Evolutionary conservation across 2,888 invertebrate species (phyloP).

Genomic region (Melanotus villosus): DNA sequence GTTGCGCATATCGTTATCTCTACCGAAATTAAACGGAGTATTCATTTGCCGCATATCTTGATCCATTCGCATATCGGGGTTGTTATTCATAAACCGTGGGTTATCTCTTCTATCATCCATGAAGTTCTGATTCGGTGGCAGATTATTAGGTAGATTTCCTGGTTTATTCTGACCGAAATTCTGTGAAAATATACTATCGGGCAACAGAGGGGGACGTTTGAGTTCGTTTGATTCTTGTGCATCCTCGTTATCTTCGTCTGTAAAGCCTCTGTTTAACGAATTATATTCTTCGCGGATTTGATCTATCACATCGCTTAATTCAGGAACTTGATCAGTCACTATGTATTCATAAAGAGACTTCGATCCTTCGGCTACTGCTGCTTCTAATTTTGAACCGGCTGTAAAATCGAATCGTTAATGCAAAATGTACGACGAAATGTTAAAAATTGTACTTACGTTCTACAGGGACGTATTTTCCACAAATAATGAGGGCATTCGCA

Average conservation of each 20-base stretch:
- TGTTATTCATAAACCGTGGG: conserved; percentile 31
- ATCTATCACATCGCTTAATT: conserved; percentile 84
- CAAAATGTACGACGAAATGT: no score
- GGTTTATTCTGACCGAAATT: conserved; percentile 13
- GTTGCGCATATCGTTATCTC: conserved; percentile 57
- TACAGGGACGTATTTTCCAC: conserved; percentile 86
- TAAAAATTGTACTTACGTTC: conserved; percentile 79
- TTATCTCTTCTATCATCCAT: conserved; percentile 8
- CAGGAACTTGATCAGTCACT: conserved; percentile 85
- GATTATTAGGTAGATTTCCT: not conserved
- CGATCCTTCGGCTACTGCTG: conserved; percentile 83
- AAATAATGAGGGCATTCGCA: conserved; percentile 79
- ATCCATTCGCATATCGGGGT: conserved; percentile 56
- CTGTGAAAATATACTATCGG: conserved; percentile 20
- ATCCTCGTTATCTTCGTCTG: conserved; percentile 66
- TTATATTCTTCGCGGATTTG: conserved; percentile 73
- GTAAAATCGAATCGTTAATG: no score
- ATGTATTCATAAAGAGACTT: conserved; percentile 84
- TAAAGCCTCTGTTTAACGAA: conserved; percentile 66
- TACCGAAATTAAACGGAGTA: conserved; percentile 17
- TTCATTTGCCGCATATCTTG: conserved; percentile 60
- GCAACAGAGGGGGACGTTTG: conserved; percentile 11
- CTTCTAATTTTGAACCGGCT: conserved; percentile 83
- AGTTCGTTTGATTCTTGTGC: not conserved
- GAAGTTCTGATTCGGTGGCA: not conserved